phyloP scores from a whole-genome alignment of 2,797 vertebrate genomes.

The Gobio occitaniae region DNA sequence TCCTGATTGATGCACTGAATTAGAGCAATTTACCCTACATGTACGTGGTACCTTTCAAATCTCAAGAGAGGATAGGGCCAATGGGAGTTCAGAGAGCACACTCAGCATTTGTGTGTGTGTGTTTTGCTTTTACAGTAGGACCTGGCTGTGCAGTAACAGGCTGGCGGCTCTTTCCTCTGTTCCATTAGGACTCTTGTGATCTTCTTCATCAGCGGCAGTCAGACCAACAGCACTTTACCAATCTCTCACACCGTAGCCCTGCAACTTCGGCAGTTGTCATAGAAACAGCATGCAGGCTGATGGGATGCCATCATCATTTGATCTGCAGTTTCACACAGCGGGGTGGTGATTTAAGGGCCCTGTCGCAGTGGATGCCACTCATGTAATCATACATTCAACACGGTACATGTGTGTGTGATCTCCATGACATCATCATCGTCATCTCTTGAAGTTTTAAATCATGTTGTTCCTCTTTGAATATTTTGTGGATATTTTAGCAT shows the following conservation, averaged over 20 bases:
- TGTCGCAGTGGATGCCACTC: slow-evolving; percentile 36
- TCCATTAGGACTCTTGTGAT: slow-evolving; percentile 47
- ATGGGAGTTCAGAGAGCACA: slow-evolving; percentile 11
- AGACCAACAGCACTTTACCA: slow-evolving; percentile 36
- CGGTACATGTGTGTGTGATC: slow-evolving; percentile 6
- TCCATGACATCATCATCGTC: slow-evolving; percentile 16
- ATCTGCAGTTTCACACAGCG: slow-evolving; percentile 52
- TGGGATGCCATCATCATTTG: slow-evolving; percentile 55
- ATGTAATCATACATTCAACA: slow-evolving; percentile 48
- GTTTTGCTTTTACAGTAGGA: slow-evolving; percentile 6
- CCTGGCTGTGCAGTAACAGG: slow-evolving; percentile 7
- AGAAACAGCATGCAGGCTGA: slow-evolving; percentile 51
- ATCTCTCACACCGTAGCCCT: slow-evolving; percentile 23
- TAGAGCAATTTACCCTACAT: slow-evolving; percentile 57
- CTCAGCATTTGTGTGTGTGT: not conserved
- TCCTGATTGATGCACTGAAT: slow-evolving; percentile 57
- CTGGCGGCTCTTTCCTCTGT: slow-evolving; percentile 8
- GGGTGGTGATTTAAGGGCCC: slow-evolving; percentile 52
- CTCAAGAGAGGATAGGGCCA: slow-evolving; percentile 19
- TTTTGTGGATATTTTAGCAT: slow-evolving; percentile 23
- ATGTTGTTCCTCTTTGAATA: slow-evolving; percentile 8
- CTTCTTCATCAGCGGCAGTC: slow-evolving; percentile 32
- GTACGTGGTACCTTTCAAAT: slow-evolving; percentile 33
- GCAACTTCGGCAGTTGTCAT: slow-evolving; percentile 54
- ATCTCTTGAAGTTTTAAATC: slow-evolving; percentile 13